phyloP scores from a whole-genome alignment of 2,797 vertebrate species.

The Thamnophis elegans region DNA sequence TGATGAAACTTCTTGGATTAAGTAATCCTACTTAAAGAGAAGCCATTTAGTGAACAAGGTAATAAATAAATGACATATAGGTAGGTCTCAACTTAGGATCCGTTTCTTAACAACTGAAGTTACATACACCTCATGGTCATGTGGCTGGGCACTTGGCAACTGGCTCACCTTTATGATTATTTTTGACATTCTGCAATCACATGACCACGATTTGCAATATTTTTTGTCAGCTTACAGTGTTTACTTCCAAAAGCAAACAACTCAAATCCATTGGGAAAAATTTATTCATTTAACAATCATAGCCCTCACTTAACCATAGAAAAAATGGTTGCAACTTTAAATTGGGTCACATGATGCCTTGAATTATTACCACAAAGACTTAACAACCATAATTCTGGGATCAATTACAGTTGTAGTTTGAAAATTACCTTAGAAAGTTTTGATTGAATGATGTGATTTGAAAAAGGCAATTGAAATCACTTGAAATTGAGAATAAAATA shows the following conservation, averaged over 20 bases:
- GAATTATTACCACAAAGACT: background rate
- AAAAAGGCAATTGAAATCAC: background rate
- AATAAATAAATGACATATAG: background rate
- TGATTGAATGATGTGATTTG: background rate
- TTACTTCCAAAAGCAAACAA: background rate
- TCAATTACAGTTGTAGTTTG: background rate
- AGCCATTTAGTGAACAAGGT: background rate
- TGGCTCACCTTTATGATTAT: no score
- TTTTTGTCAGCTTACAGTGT: background rate
- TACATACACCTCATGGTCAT: background rate
- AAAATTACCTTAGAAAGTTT: background rate
- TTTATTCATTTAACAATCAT: background rate
- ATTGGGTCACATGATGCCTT: background rate
- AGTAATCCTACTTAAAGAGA: background rate
- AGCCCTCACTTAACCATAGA: no score
- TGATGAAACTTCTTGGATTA: background rate
- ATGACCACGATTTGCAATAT: no score
- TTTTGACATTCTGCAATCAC: no score
- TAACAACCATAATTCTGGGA: background rate
- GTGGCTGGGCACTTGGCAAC: no score
- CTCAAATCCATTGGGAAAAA: background rate
- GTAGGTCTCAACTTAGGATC: background rate
- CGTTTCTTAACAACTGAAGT: background rate
- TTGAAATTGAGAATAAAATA: background rate
- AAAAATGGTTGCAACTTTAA: background rate